Conservation (phyloP, 1,140 invertebrate genomes). For the Polypedilum pembai region DNA sequence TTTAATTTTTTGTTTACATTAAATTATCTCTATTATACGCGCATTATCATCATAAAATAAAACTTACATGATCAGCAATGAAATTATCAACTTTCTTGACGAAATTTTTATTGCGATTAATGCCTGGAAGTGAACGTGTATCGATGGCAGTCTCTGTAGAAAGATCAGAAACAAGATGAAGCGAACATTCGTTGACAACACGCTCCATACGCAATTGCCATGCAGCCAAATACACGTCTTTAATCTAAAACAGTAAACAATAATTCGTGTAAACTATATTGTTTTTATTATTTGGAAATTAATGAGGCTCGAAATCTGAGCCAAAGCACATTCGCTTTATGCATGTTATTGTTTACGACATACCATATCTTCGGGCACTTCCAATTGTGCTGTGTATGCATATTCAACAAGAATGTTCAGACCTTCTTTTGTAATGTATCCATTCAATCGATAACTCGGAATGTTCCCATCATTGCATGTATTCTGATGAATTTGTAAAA, state of each 20-base stretch:
- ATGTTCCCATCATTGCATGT: constrained; percentile 29
- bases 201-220: constrained; percentile 63
- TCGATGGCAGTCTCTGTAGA: constrained; percentile 62
- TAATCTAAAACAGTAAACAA: constrained; percentile 49
- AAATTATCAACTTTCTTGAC: constrained; percentile 58
- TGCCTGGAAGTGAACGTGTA: constrained; percentile 58
- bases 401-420: constrained; percentile 70
- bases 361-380: constrained; percentile 44
- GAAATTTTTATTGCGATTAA: constrained; percentile 54
- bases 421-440: constrained; percentile 39
- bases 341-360: background rate
- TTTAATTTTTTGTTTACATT: too few relatives aligned
- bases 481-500: constrained; percentile 7
- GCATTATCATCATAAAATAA: too few relatives aligned
- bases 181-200: constrained; percentile 61
- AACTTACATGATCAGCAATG: constrained; percentile 61
- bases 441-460: constrained; percentile 31
- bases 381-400: constrained; percentile 60
- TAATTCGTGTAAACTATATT: too few relatives aligned
- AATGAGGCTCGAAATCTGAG: background rate
- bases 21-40: too few relatives aligned
- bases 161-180: constrained; percentile 59
- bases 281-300: constrained; percentile 5
- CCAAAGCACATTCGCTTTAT: too few relatives aligned
- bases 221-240: constrained; percentile 66